Percentiles rank a stretch among this genome's conserved stretches.
Conservation (phyloP, 1,140 invertebrate species). For the roundworm (Caenorhabditis elegans) region DNA sequence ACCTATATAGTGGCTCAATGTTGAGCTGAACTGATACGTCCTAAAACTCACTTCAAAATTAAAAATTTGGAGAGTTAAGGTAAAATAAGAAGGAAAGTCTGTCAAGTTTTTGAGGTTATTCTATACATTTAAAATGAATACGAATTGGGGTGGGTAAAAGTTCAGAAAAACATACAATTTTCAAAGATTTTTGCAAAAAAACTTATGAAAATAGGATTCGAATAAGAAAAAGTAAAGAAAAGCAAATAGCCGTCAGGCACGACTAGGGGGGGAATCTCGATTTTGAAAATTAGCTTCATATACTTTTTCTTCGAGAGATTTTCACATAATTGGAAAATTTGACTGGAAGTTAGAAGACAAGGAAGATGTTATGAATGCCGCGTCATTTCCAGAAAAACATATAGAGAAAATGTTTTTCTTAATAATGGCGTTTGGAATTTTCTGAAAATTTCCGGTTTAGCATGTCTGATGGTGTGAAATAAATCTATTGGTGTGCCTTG, state of each 20-base stretch:
- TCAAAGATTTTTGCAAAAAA: neutral
- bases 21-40: neutral
- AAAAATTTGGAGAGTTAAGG: neutral
- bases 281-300: neutral
- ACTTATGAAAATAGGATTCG: neutral
- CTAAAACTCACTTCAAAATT: neutral
- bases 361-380: neutral
- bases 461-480: too few relatives aligned
- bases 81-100: neutral
- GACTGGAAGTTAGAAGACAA: neutral
- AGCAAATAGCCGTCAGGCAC: slow-evolving; percentile 16
- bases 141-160: too few relatives aligned
- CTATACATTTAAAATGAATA: neutral
- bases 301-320: neutral
- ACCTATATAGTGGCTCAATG: neutral
- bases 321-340: neutral
- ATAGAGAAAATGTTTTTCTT: too few relatives aligned
- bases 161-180: neutral
- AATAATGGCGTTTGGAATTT: too few relatives aligned
- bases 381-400: too few relatives aligned
- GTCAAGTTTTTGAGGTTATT: neutral
- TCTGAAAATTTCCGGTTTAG: too few relatives aligned
- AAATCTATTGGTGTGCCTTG: too few relatives aligned
- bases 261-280: neutral
- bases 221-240: neutral